Evolutionary conservation across 2,113 vertebrate species (phyloP).

Genomic region (Nibea albiflora): DNA sequence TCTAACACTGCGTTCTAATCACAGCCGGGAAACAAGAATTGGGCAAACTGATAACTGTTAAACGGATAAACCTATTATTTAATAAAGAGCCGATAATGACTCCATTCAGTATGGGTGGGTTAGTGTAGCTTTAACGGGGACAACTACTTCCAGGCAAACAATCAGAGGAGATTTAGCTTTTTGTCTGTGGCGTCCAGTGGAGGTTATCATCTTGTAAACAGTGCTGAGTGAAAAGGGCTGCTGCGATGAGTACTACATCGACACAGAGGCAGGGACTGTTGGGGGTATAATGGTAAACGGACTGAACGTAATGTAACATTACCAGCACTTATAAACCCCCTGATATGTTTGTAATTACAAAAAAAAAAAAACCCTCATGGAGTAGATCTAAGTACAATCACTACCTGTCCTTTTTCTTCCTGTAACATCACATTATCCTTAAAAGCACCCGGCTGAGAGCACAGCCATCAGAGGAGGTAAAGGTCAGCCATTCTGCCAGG

Average conservation of each 20-base stretch:
- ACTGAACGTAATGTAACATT: constrained; percentile 35
- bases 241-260: neutral
- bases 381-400: constrained; percentile 33
- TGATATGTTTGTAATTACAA: constrained; percentile 2
- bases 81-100: neutral
- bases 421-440: constrained; percentile 54
- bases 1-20: neutral
- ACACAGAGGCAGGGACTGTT: neutral
- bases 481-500: constrained; percentile 60
- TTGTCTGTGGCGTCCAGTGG: neutral
- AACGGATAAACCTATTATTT: neutral
- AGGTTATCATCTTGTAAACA: constrained; percentile 2
- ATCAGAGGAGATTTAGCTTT: constrained; percentile 11
- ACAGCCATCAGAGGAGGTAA: constrained; percentile 34
- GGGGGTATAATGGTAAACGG: constrained; percentile 13
- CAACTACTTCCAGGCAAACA: neutral
- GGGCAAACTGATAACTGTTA: neutral
- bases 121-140: constrained; percentile 9
- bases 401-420: constrained; percentile 41
- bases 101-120: neutral
- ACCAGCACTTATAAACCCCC: neutral
- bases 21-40: neutral
- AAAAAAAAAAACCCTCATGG: neutral
- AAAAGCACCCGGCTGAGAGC: constrained; percentile 41
- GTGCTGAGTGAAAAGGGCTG: neutral